Evolutionary conservation across 2,888 invertebrate genomes (phyloP).

Genomic region (Acrobasis repandana): DNA sequence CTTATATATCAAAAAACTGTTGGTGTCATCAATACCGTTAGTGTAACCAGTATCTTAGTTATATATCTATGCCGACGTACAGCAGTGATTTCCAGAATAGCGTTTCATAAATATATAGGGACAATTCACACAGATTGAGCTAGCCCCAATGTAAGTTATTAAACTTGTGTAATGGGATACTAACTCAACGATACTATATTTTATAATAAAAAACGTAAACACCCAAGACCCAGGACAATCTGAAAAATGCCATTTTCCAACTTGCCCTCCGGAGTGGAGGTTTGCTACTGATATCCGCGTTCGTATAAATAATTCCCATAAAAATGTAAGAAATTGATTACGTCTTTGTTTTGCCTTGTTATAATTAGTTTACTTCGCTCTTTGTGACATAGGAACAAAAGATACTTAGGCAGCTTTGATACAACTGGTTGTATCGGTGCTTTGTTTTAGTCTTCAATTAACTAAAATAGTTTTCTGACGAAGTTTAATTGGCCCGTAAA

Average conservation of each 20-base stretch:
- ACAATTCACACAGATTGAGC: too few species aligned
- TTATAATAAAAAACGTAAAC: too few species aligned
- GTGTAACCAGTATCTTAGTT: conserved; percentile 4
- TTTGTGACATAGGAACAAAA: background rate
- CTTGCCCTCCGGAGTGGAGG: too few species aligned
- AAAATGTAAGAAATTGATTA: conserved; percentile 29
- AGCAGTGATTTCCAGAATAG: conserved; percentile 24
- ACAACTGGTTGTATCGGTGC: background rate
- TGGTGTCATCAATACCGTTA: background rate
- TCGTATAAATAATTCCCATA: conserved; percentile 43
- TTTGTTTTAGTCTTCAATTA: conserved; percentile 35
- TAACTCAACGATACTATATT: too few species aligned
- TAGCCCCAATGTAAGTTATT: too few species aligned
- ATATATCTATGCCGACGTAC: conserved; percentile 26
- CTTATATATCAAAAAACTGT: background rate
- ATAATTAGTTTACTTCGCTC: background rate
- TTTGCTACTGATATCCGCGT: conserved; percentile 49
- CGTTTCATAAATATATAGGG: too few species aligned
- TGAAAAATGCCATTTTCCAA: too few species aligned
- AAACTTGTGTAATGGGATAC: too few species aligned
- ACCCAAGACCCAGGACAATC: too few species aligned
- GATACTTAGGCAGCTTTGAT: background rate
- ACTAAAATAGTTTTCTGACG: conserved; percentile 51
- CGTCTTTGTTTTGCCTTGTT: conserved; percentile 10
- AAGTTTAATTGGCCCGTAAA: conserved; percentile 48